Base-by-base conservation (phyloP, 2,888 invertebrate species). In the Trachelus troglodyta region DNA sequence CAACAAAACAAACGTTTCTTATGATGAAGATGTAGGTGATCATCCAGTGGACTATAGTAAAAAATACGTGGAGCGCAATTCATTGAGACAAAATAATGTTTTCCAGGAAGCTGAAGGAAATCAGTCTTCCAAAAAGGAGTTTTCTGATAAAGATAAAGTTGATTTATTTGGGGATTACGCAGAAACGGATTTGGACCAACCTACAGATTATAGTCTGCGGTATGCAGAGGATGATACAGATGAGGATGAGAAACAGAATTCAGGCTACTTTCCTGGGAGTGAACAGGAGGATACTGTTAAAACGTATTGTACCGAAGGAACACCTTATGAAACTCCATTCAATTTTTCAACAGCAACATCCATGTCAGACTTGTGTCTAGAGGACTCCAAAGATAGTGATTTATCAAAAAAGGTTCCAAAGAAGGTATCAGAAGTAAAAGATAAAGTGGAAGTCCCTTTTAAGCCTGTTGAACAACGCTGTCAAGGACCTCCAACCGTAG, bases 261-360 rank as follows among this genome's bases (percentile, higher is more conserved):
- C 86, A 1, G 86, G 87, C 35, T 91, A 90, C 75, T 91, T 90
- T 77, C 83, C 87, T 9, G 87, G 85, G 4, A 89, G 81, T 34
- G 88, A 89, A 31, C 90, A 89, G 76, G 96, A 96, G 82, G 98
- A 98, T 88, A 96, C 97, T 0, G 94, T 98, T 9, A 96, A 97
- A 90, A 98, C 97, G 76, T 98, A 98, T 90, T 97, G 96, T 87
- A 98, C 98, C 0, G 98, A 98, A 92, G 98, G 96, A 35, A 98
- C 98, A 0, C 97, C 97, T 0, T 95, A 96, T 87, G 95, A 96
- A 90, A 96, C 96, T 0, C 94, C 94, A 0, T 92, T 93, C 78
- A 90, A 90, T 85, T 96, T 98, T 90, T 98, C 98, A 0, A 97
- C 96, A 11, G 97, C 98, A 0, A 97, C 97, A 0, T 98, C 97